phyloP scores from a whole-genome alignment of 2,113 vertebrate genomes.

The Tinamus guttatus region DNA sequence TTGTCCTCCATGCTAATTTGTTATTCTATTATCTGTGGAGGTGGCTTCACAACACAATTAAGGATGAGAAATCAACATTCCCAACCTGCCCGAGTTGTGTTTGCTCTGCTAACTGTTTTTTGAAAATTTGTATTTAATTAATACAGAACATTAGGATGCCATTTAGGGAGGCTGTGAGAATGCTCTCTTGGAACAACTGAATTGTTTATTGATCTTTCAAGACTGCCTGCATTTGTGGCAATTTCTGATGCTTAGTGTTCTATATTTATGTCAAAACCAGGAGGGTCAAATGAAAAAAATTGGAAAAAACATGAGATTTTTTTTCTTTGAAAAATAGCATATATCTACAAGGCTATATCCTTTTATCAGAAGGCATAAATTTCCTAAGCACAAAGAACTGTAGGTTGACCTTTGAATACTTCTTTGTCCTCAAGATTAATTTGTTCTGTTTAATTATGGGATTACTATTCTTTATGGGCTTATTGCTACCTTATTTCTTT shows the following conservation, averaged over 20 bases:
- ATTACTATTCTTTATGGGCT: neutral
- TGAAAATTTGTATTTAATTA: conserved; percentile 57
- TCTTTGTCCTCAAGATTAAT: neutral
- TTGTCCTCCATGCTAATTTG: conserved; percentile 54
- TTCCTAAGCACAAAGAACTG: neutral
- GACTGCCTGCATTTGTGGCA: neutral
- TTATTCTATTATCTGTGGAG: conserved; percentile 43
- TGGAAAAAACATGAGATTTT: neutral
- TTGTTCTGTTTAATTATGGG: conserved; percentile 4
- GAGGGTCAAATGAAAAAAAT: neutral
- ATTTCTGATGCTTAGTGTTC: neutral
- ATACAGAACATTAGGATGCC: neutral
- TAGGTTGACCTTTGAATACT: neutral
- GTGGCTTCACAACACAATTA: conserved; percentile 49
- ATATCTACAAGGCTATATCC: neutral
- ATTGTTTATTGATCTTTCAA: conserved; percentile 8
- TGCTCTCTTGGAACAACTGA: neutral
- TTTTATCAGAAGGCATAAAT: neutral
- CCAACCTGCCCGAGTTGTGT: neutral
- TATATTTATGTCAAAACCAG: neutral
- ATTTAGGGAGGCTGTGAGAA: neutral
- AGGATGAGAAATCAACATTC: conserved; percentile 55
- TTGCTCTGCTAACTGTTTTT: conserved; percentile 27
- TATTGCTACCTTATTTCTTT: neutral
- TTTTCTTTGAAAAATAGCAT: neutral